phyloP scores from a whole-genome alignment of 2,113 vertebrate species.

The Eolophus roseicapilla region DNA sequence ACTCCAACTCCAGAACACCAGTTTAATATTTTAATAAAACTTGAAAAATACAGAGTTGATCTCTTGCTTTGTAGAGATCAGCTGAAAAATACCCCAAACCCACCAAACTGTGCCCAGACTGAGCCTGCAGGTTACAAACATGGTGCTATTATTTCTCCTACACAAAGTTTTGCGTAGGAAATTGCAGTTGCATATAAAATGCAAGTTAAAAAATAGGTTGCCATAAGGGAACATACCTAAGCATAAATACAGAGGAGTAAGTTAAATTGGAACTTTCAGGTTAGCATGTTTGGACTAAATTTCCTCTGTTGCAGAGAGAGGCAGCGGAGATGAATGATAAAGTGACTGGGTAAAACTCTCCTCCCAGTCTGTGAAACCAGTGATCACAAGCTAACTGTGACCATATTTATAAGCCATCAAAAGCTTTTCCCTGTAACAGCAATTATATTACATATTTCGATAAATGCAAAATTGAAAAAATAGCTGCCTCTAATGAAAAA shows the following conservation, averaged over 20 bases:
- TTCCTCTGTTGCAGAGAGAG: not conserved
- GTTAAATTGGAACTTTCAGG: not conserved
- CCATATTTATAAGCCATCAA: not conserved
- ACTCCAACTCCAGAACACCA: not conserved
- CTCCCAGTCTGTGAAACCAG: not conserved
- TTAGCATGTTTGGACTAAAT: not conserved
- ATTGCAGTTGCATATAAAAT: not conserved
- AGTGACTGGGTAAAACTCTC: not conserved
- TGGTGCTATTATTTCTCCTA: not conserved
- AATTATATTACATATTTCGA: not conserved
- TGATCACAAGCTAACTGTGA: not conserved
- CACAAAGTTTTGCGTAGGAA: not conserved
- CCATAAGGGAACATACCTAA: not conserved
- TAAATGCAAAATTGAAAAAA: not conserved
- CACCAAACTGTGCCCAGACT: not conserved
- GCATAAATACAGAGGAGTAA: not conserved
- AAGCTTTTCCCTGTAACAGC: not conserved
- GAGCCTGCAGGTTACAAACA: not conserved
- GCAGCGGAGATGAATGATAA: not conserved
- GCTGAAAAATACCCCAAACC: accelerated
- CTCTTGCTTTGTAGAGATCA: not conserved
- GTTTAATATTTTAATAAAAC: constrained; percentile 7
- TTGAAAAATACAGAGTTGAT: not conserved
- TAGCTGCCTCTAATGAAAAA: not conserved
- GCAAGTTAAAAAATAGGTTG: not conserved